phyloP scores from a whole-genome alignment of 2,797 vertebrate species.

The Botia kubotai region DNA sequence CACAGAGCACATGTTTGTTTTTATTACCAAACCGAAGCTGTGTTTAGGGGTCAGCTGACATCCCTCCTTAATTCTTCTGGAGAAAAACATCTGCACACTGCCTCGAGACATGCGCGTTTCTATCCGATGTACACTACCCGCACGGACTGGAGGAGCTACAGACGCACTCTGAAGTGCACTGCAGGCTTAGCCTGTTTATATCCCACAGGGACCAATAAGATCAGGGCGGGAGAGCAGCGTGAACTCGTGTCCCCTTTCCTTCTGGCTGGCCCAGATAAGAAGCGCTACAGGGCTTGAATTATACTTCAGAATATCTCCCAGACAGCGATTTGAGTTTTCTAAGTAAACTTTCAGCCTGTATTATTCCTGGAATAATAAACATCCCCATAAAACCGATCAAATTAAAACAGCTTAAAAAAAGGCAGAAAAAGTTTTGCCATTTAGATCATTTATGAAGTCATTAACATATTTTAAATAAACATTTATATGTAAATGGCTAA shows the following conservation, averaged over 20 bases:
- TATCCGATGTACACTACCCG: slow-evolving; percentile 12
- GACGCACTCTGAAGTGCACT: slow-evolving; percentile 19
- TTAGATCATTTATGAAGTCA: too few species aligned
- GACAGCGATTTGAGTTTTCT: too few species aligned
- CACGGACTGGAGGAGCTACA: neutral
- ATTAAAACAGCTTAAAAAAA: neutral
- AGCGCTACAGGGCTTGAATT: neutral
- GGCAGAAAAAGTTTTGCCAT: neutral
- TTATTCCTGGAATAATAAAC: neutral
- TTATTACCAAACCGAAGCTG: slow-evolving; percentile 52
- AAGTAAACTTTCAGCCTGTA: too few species aligned
- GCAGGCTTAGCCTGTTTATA: slow-evolving; percentile 41
- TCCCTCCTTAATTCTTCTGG: slow-evolving; percentile 77
- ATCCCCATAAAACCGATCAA: neutral
- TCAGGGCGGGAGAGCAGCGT: slow-evolving; percentile 4
- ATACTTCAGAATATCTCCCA: neutral
- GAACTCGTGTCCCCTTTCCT: slow-evolving; percentile 38
- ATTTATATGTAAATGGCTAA: too few species aligned
- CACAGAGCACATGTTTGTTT: neutral
- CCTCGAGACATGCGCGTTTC: neutral
- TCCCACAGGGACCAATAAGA: slow-evolving; percentile 50
- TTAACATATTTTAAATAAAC: too few species aligned
- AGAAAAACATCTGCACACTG: slow-evolving; percentile 64
- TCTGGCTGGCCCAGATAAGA: slow-evolving; percentile 26
- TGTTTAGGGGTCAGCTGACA: slow-evolving; percentile 78